phyloP scores from a whole-genome alignment of 35 echinoderm and acorn worm genomes.

The Ophiothrix spiculata region DNA sequence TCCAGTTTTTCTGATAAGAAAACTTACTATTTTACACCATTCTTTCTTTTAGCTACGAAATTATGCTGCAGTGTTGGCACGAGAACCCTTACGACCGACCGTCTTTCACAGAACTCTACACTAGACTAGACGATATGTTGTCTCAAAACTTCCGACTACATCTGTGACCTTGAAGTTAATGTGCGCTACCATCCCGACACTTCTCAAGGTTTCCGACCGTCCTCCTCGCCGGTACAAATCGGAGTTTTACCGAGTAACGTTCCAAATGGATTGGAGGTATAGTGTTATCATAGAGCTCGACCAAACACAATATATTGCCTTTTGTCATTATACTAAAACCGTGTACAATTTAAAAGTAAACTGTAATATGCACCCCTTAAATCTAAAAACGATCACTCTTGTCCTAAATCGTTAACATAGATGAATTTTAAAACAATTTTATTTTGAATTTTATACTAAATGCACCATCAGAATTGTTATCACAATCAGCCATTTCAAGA shows the following conservation, averaged over 20 bases:
- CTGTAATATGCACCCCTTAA: too few species aligned
- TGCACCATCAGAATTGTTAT: too few species aligned
- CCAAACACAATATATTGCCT: too few species aligned
- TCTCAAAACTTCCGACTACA: conserved; percentile 62
- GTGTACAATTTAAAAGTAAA: too few species aligned
- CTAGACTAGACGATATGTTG: conserved; percentile 66
- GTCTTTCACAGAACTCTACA: conserved; percentile 68
- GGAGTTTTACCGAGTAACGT: neutral
- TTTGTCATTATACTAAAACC: too few species aligned
- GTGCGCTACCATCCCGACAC: neutral
- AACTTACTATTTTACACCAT: neutral
- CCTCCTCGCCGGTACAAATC: neutral
- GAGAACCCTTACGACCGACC: conserved; percentile 64
- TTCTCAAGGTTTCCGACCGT: neutral
- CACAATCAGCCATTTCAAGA: too few species aligned
- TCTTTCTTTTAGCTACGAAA: conserved; percentile 49
- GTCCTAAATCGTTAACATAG: too few species aligned
- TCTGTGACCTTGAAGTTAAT: conserved; percentile 39
- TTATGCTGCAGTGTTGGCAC: conserved; percentile 79
- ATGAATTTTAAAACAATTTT: too few species aligned
- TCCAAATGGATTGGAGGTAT: too few species aligned
- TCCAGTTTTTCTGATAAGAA: neutral
- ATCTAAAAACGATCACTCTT: too few species aligned
- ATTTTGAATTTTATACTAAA: too few species aligned
- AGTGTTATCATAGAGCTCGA: too few species aligned